phyloP scores from a whole-genome alignment of 1,140 invertebrate genomes.

The Drosophila sucinea region DNA sequence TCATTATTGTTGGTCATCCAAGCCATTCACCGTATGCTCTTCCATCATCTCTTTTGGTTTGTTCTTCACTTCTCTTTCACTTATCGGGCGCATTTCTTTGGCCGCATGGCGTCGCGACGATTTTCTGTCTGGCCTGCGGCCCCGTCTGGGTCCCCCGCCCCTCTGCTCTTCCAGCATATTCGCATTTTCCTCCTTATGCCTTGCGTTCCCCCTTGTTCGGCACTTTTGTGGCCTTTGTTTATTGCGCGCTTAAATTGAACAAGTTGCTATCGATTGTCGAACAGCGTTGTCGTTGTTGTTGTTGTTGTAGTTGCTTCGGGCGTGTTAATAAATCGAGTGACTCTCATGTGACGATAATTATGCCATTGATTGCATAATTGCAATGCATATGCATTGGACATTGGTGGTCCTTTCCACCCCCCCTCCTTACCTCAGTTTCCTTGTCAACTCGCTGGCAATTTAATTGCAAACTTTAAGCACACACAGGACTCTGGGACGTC shows the following conservation, averaged over 20 bases:
- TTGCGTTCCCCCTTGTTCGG: not conserved
- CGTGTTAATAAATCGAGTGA: conserved; percentile 79
- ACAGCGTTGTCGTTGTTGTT: conserved; percentile 25
- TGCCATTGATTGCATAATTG: conserved; percentile 80
- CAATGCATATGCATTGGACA: conserved; percentile 64
- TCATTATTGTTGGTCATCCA: not conserved
- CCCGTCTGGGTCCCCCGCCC: not conserved
- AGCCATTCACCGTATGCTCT: conserved; percentile 20
- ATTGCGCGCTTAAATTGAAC: conserved; percentile 67
- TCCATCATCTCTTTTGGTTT: not conserved
- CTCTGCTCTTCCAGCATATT: too few relatives aligned
- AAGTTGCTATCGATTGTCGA: conserved; percentile 59
- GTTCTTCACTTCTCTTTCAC: too few relatives aligned
- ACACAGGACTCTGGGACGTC: conserved; percentile 43
- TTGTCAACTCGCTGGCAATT: conserved; percentile 46
- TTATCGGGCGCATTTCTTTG: conserved; percentile 48
- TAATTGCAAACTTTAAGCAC: conserved; percentile 63
- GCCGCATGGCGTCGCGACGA: conserved; percentile 56
- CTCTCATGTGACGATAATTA: conserved; percentile 79
- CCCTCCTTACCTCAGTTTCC: conserved; percentile 9
- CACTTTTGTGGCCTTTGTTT: conserved; percentile 54
- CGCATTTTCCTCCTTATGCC: not conserved
- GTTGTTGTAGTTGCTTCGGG: conserved; percentile 32
- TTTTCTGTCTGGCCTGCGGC: conserved; percentile 35
- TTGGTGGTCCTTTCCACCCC: not conserved